Evolutionary conservation across 2,113 vertebrate genomes (phyloP).

Genomic region (Clarias gariepinus): DNA sequence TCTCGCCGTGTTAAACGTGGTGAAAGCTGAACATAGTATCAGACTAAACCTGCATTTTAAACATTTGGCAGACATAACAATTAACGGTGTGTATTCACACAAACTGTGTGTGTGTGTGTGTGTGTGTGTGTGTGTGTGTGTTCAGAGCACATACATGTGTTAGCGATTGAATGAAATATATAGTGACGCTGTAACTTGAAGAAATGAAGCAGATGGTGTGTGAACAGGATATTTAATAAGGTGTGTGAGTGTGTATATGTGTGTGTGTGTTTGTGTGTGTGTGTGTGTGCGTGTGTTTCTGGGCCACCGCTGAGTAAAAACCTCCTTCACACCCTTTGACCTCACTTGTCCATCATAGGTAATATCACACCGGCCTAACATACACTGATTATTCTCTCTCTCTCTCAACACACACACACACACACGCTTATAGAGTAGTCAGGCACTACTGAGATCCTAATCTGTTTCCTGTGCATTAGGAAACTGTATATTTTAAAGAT

Average conservation of each 20-base stretch:
- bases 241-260: background rate
- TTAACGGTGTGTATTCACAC: background rate
- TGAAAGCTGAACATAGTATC: background rate
- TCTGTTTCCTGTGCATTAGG: constrained; percentile 51
- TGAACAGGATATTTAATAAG: constrained; percentile 21
- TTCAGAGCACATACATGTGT: background rate
- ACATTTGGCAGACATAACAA: background rate
- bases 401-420: constrained; percentile 37
- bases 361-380: constrained; percentile 47
- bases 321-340: constrained; percentile 38
- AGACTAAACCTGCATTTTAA: background rate
- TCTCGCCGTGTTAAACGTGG: background rate
- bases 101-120: background rate
- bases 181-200: background rate
- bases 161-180: constrained; percentile 19
- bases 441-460: constrained; percentile 47
- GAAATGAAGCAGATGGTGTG: constrained; percentile 12
- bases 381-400: constrained; percentile 40
- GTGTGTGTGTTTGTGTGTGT: constrained; percentile 3
- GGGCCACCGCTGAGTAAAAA: constrained; percentile 18
- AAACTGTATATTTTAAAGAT: constrained; percentile 47
- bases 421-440: constrained; percentile 25
- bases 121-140: constrained; percentile 21
- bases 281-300: constrained; percentile 8
- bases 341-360: constrained; percentile 51